These are phyloP conservation scores for Torymus auratus DNA, from an alignment of 2,888 invertebrate genomes.

Conservation along the genomic window DNA sequence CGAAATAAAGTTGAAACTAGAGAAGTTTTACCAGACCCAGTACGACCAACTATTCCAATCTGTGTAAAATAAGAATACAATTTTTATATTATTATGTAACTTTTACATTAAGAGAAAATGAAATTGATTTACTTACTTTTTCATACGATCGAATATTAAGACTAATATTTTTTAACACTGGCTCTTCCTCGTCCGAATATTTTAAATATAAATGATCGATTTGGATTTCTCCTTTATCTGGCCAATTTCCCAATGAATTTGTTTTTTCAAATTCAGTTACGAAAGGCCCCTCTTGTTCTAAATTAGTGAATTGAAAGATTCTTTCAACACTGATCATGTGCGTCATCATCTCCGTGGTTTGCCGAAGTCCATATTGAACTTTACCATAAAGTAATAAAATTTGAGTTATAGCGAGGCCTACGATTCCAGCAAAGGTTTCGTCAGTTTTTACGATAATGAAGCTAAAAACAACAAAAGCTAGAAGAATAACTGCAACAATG, in stretches of 20 bases:
- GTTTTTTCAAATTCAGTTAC: constrained; percentile 79
- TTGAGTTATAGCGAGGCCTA: constrained; percentile 85
- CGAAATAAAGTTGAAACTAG: constrained; percentile 87
- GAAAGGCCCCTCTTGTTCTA: constrained; percentile 84
- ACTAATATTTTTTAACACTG: constrained; percentile 87
- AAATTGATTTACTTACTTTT: constrained; percentile 79
- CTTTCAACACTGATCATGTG: constrained; percentile 90
- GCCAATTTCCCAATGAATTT: constrained; percentile 82
- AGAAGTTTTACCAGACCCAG: constrained; percentile 92
- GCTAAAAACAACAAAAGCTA: constrained; percentile 81
- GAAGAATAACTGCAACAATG: constrained; percentile 80
- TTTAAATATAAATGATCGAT: constrained; percentile 82
- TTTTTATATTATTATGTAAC: no score
- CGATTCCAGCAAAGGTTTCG: constrained; percentile 80
- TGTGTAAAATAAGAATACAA: constrained; percentile 67
- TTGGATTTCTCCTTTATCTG: constrained; percentile 81
- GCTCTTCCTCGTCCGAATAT: constrained; percentile 80
- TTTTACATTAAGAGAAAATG: neutral
- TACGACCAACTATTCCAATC: constrained; percentile 91
- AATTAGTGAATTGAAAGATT: constrained; percentile 85
- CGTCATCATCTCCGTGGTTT: constrained; percentile 86
- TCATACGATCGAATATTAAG: constrained; percentile 83
- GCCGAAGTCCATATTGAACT: constrained; percentile 88
- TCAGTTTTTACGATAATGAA: constrained; percentile 79
- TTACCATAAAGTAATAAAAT: constrained; percentile 86